A percentile compares a stretch with the other conserved stretches of the same genome.
Conservation (phyloP, 2,113 vertebrate genomes). For the Hirundichthys speculiger region DNA sequence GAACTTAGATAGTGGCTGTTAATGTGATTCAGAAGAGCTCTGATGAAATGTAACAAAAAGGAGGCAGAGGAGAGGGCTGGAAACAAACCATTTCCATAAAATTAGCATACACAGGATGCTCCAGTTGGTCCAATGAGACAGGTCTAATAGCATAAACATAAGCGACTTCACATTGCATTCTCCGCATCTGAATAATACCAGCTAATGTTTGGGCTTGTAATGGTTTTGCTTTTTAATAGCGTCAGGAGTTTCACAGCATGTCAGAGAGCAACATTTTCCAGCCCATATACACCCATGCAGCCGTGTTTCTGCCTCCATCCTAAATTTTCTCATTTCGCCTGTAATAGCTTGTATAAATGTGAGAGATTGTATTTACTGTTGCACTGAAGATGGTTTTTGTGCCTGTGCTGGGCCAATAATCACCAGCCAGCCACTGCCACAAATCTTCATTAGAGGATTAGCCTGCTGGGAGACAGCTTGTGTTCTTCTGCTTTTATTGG, state of each 20-base stretch:
- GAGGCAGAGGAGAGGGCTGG: conserved; percentile 27
- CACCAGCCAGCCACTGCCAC: conserved; percentile 67
- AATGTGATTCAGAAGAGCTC: conserved; percentile 41
- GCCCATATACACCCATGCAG: background rate
- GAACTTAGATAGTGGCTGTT: conserved; percentile 41
- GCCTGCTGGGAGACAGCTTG: conserved; percentile 68
- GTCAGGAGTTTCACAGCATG: conserved; percentile 26
- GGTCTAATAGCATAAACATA: conserved; percentile 35
- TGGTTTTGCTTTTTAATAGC: conserved; percentile 40
- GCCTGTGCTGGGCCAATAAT: conserved; percentile 67
- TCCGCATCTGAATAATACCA: conserved; percentile 52
- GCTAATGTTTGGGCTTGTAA: conserved; percentile 52
- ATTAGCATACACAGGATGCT: conserved; percentile 62
- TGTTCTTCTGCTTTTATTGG: conserved; percentile 68
- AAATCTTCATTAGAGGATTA: conserved; percentile 82
- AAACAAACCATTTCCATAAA: conserved; percentile 69
- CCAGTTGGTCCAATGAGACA: conserved; percentile 46
- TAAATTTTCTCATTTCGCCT: conserved; percentile 46
- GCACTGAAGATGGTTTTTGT: conserved; percentile 61
- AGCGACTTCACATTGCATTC: conserved; percentile 36
- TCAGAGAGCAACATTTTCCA: conserved; percentile 2
- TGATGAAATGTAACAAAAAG: conserved; percentile 55
- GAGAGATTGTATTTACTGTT: conserved; percentile 71
- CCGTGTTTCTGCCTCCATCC: conserved; percentile 12
- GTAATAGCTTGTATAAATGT: conserved; percentile 57